Evolutionary conservation across 2,797 vertebrate genomes (phyloP).

Genomic region (Enteromius afrohamiltoni): DNA sequence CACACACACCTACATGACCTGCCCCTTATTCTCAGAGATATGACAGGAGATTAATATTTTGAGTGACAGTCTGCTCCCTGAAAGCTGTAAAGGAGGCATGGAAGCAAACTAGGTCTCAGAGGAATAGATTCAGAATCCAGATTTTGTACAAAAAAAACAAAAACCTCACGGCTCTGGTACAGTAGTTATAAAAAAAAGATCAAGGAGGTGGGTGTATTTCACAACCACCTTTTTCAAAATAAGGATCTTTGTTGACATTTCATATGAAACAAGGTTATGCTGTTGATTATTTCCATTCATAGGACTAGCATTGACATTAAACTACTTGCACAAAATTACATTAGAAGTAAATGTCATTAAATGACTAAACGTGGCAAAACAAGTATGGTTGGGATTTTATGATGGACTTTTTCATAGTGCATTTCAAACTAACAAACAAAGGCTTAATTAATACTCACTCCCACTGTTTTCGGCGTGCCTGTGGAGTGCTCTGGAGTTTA

Average conservation of each 20-base stretch:
- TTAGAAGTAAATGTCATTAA: constrained; percentile 26
- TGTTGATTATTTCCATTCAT: constrained; percentile 8
- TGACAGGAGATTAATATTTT: constrained; percentile 1
- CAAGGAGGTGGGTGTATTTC: constrained; percentile 2
- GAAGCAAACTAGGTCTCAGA: not conserved
- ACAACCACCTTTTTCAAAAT: not conserved
- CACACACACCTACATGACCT: constrained; percentile 21
- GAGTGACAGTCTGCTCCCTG: constrained; percentile 22
- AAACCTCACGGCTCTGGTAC: not conserved
- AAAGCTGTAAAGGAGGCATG: not conserved
- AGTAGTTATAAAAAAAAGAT: not conserved
- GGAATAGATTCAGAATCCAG: not conserved
- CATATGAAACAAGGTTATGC: constrained; percentile 15
- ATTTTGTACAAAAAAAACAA: not conserved
- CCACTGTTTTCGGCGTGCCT: constrained; percentile 86
- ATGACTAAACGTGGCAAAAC: constrained; percentile 1
- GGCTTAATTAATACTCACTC: constrained; percentile 81
- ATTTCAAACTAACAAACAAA: not conserved
- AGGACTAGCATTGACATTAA: constrained; percentile 20
- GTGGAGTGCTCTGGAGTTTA: constrained; percentile 86
- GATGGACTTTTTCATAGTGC: constrained; percentile 14
- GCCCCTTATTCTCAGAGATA: constrained; percentile 26
- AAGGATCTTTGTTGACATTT: constrained; percentile 7
- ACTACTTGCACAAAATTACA: not conserved
- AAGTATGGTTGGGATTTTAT: constrained; percentile 11